phyloP scores from a whole-genome alignment of 2,888 invertebrate genomes.

The Trachelus stipa region DNA sequence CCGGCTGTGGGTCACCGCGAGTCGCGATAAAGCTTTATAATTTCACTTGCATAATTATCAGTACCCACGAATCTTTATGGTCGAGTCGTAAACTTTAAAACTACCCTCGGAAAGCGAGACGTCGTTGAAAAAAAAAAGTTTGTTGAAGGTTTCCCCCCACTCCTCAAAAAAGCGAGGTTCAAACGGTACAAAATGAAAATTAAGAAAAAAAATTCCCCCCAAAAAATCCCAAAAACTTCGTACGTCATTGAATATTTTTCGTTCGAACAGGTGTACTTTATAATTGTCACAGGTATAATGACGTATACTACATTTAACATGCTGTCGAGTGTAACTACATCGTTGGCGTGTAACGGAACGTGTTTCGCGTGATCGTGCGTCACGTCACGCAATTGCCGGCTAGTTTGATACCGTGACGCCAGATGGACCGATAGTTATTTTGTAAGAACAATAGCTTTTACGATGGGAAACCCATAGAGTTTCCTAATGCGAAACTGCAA shows the following conservation, averaged over 20 bases:
- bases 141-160: background rate
- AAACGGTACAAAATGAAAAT: background rate
- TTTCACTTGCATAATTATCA: constrained; percentile 54
- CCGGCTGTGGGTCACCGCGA: background rate
- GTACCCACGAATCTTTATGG: constrained; percentile 51
- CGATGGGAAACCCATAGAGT: background rate
- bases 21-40: constrained; percentile 45
- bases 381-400: constrained; percentile 18
- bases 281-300: constrained; percentile 45
- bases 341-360: constrained; percentile 47
- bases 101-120: constrained; percentile 36
- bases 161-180: background rate
- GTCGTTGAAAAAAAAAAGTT: background rate
- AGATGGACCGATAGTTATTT: constrained; percentile 6
- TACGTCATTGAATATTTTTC: background rate
- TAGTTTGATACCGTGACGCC: background rate
- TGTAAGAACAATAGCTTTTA: background rate
- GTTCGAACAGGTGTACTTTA: constrained; percentile 29
- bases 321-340: constrained; percentile 40
- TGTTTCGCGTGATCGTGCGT: constrained; percentile 33
- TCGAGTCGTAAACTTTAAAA: constrained; percentile 50
- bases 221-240: background rate
- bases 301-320: constrained; percentile 49
- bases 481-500: background rate
- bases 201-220: too few relatives aligned